A percentile compares a stretch with the other conserved stretches of the same genome.
Conservation (phyloP, 1,140 invertebrate genomes). For the Drosophila melanica region DNA sequence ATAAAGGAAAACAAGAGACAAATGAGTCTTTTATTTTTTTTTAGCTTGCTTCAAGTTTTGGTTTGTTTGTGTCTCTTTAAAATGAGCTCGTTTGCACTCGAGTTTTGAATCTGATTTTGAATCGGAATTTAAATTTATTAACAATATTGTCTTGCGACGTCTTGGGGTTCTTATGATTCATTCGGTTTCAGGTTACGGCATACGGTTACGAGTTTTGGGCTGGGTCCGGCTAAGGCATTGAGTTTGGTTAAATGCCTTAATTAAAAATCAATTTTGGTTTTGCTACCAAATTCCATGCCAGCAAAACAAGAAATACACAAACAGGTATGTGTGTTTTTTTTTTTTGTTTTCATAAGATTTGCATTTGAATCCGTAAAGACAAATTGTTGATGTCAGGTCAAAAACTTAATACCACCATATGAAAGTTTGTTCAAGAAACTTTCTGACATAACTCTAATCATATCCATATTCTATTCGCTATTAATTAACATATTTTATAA, state of each 20-base stretch:
- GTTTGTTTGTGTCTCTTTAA: constrained; percentile 54
- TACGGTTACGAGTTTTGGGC: constrained; percentile 47
- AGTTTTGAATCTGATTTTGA: constrained; percentile 37
- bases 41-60: constrained; percentile 4
- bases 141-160: constrained; percentile 29
- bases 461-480: constrained; percentile 2
- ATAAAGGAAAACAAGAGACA: constrained; percentile 11
- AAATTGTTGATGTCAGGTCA: constrained; percentile 9
- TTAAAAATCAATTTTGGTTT: constrained; percentile 76
- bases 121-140: constrained; percentile 70
- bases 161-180: constrained; percentile 59
- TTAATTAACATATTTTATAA: constrained; percentile 4
- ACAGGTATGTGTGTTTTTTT: constrained; percentile 29
- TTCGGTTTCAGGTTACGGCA: constrained; percentile 53
- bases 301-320: constrained; percentile 27
- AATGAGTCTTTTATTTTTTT: constrained; percentile 31
- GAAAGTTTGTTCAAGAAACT: not conserved
- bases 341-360: constrained; percentile 20
- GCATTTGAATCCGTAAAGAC: constrained; percentile 22
- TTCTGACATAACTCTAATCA: constrained; percentile 8
- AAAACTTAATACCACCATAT: constrained; percentile 1
- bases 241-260: constrained; percentile 72
- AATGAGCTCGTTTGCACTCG: constrained; percentile 70
- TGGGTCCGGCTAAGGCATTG: constrained; percentile 7
- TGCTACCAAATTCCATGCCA: constrained; percentile 67